Base-by-base conservation (phyloP, 2,888 invertebrate genomes). In the Pristionchus exspectatus region DNA sequence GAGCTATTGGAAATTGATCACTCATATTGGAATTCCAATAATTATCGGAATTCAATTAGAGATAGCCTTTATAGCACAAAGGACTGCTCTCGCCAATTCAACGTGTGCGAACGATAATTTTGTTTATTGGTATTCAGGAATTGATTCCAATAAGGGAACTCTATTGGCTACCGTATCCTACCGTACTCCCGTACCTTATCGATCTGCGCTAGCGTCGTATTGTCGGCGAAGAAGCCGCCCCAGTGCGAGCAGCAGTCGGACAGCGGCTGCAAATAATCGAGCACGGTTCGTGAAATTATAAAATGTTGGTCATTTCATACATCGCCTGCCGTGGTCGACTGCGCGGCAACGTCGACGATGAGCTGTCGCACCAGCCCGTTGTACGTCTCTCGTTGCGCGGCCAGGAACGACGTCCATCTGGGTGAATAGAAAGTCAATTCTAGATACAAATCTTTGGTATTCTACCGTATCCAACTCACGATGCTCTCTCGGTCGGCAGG, bases 231-330 rank as follows among this genome's bases (percentile, higher is more conserved):
- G 95, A 97, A 99, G 5, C 97, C 97, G 94, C 97, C 97, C 99
- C 99, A 99, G 85, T 98, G 97, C 95, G 98, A 98, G 0, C 98
- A 98, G 94, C 97, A 97, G n/a, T 97, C 97, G 95, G 97, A 98
- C 88, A 99, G 96, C 0, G 99, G 99, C 96, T 99, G 97, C 95
- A 94, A 91, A 81, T 16, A 77, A 44, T 74, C 38, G 38, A 12
- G 87, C 87, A 72, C 50, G 44, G 87, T 56, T 54, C 69, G 56
- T 21, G 59, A 30, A 56, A n/a, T 44, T 21, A 3, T 0, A 4
- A 83, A 27, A 56, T 30, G 24, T 18, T 44, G 72, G 69, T 24
- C 27, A 54, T 21, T 54, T 44, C 92, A 90, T 88, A 94, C 94
- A 91, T 94, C 94, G 90, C 94, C 94, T 81, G 89, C 91, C 4